Evolutionary conservation across 1,140 invertebrate species (phyloP).

Genomic region (Cyphomyrmex costatus): DNA sequence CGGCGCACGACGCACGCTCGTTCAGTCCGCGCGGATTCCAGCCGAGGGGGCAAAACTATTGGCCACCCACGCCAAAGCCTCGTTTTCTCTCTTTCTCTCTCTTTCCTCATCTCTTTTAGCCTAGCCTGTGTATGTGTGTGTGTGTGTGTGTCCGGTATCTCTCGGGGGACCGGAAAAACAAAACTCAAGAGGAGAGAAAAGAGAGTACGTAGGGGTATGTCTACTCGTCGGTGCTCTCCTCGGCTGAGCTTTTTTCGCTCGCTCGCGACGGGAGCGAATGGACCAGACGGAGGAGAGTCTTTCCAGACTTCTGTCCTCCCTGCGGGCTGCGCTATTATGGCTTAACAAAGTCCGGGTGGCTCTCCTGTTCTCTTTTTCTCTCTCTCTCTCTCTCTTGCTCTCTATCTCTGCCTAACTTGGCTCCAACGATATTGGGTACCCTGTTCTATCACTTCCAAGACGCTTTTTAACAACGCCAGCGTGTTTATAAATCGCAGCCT

Average conservation of each 20-base stretch:
- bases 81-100: conserved; percentile 65
- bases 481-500: conserved; percentile 58
- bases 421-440: conserved; percentile 59
- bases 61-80: conserved; percentile 84
- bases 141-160: conserved; percentile 64
- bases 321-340: conserved; percentile 80
- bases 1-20: conserved; percentile 36
- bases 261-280: conserved; percentile 73
- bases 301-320: conserved; percentile 81
- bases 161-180: conserved; percentile 57
- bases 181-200: conserved; percentile 59
- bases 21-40: conserved; percentile 81
- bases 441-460: conserved; percentile 68
- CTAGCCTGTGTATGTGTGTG: conserved; percentile 53
- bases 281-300: conserved; percentile 76
- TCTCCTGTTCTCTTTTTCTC: conserved; percentile 62
- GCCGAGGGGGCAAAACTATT: conserved; percentile 84
- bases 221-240: conserved; percentile 78
- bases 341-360: conserved; percentile 84
- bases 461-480: conserved; percentile 71
- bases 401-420: conserved; percentile 66
- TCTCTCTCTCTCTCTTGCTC: conserved; percentile 56
- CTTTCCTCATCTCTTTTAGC: conserved; percentile 50
- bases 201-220: conserved; percentile 67
- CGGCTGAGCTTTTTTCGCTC: conserved; percentile 79